A percentile compares a stretch with the other conserved stretches of the same genome.
Evolutionary conservation across 2,888 invertebrate species (phyloP).

Genomic region (Lordiphosa andalusiaca): DNA sequence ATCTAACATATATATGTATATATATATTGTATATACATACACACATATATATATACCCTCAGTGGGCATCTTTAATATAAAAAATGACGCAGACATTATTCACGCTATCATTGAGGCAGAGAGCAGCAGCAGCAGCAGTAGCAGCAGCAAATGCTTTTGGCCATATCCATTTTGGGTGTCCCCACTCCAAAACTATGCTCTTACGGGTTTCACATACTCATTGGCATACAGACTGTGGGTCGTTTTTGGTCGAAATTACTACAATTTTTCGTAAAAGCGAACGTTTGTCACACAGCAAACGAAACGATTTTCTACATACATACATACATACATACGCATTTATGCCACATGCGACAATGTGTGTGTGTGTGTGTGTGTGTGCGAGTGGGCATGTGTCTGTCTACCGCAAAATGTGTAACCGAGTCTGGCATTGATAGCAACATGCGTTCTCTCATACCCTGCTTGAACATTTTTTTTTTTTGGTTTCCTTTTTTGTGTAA

Average conservation of each 20-base stretch:
- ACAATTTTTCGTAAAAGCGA: conserved; percentile 46
- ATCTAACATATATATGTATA: conserved; percentile 46
- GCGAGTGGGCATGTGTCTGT: conserved; percentile 13
- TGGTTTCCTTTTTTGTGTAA: no score
- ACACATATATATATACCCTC: neutral
- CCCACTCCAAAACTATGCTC: conserved; percentile 35
- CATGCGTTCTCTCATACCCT: conserved; percentile 14
- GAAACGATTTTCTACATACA: conserved; percentile 26
- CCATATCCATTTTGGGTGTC: conserved; percentile 41
- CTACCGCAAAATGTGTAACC: conserved; percentile 31
- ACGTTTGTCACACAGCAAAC: conserved; percentile 46
- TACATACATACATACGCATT: conserved; percentile 15
- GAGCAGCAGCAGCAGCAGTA: neutral
- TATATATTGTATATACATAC: neutral
- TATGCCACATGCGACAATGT: conserved; percentile 40
- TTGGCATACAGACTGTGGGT: conserved; percentile 31
- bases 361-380: conserved; percentile 22
- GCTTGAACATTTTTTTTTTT: no score
- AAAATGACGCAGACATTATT: conserved; percentile 75
- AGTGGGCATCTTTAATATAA: conserved; percentile 30
- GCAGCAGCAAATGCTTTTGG: conserved; percentile 28
- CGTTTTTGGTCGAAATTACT: conserved; percentile 49
- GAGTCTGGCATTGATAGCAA: conserved; percentile 44
- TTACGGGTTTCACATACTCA: conserved; percentile 25
- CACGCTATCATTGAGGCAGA: conserved; percentile 68